Evolutionary conservation across 2,888 invertebrate genomes (phyloP), one percentile per base, ranked within the genome.

Genomic region (Apamea epomidion): DNA sequence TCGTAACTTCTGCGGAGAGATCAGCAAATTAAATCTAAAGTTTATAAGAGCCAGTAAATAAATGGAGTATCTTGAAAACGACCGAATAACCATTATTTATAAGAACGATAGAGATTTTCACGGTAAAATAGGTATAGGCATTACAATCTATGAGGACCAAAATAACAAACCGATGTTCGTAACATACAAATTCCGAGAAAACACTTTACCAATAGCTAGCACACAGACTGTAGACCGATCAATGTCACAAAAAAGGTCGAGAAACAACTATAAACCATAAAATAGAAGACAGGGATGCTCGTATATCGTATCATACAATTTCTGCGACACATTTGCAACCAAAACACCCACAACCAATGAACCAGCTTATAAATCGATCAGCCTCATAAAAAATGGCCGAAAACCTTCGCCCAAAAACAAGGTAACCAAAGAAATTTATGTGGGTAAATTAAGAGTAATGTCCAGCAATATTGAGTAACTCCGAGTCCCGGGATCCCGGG

Each of bases 401-500:
- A 48, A 54, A 29, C n/a, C 78, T 71, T 74, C 3, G n/a, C 29
- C 37, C n/a, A 64, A 25, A 81, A 83, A 76, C 74, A 68, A 37
- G 74, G 83, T 74, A 76, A 62, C 76, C 74, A 58, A 74, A 83
- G 68, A 76, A 84, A 90, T 90, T 87, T 89, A 89, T 88, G 82
- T 84, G 87, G 90, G 90, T 90, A 85, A 81, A 86, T 86, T 80
- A 83, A 88, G 87, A 90, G 79, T 90, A 88, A 90, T 89, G 90
- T 76, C 73, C 74, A 51, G 62, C 80, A 75, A 87, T 85, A 90
- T 85, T 85, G 83, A 69, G 51, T 10, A 86, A 81, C 74, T 78
- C 42, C 60, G 18, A 74, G 62, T 75, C 32, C n/a, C 81, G 29
- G 29, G 37, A 72, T 68, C n/a, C 78, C 60, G 51, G 67, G 77